Evolutionary conservation across 2,888 invertebrate species (phyloP).

Genomic region (Macrosoma leucophasiata): DNA sequence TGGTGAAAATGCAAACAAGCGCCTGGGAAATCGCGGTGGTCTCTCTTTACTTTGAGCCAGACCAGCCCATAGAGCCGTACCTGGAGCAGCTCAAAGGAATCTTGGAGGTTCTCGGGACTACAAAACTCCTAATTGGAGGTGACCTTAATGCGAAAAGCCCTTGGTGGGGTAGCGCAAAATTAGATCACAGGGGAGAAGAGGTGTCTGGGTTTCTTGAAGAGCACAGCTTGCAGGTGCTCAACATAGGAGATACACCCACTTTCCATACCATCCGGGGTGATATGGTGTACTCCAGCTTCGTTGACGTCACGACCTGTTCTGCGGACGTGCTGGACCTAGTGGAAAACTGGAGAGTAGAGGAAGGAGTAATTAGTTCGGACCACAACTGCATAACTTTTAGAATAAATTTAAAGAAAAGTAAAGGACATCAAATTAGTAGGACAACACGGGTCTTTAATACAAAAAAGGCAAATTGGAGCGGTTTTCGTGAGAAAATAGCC

Average conservation of each 20-base stretch:
- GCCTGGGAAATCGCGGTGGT: not conserved
- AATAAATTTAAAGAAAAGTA: not conserved
- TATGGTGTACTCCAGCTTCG: constrained; percentile 2
- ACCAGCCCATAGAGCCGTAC: not conserved
- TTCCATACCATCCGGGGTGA: constrained; percentile 11
- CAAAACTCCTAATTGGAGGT: constrained; percentile 12
- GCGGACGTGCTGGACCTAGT: not conserved
- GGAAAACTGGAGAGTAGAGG: constrained; percentile 9
- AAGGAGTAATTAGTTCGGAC: not conserved
- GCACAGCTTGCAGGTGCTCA: constrained; percentile 8
- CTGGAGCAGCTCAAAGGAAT: not conserved
- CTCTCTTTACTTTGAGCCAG: not conserved
- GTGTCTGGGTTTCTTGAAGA: constrained; percentile 3
- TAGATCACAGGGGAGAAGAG: constrained; percentile 11
- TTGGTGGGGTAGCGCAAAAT: constrained; percentile 13
- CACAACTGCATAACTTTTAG: not conserved
- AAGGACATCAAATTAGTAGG: not conserved
- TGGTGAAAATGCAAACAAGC: constrained; percentile 3
- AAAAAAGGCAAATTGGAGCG: not conserved
- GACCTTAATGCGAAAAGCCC: constrained; percentile 14
- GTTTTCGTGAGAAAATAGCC: not conserved
- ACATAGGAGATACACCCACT: constrained; percentile 10
- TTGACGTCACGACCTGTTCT: too few species aligned
- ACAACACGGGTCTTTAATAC: too few species aligned
- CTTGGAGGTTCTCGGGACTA: not conserved